phyloP scores from a whole-genome alignment of 2,797 vertebrate genomes.

The Lateolabrax maculatus region DNA sequence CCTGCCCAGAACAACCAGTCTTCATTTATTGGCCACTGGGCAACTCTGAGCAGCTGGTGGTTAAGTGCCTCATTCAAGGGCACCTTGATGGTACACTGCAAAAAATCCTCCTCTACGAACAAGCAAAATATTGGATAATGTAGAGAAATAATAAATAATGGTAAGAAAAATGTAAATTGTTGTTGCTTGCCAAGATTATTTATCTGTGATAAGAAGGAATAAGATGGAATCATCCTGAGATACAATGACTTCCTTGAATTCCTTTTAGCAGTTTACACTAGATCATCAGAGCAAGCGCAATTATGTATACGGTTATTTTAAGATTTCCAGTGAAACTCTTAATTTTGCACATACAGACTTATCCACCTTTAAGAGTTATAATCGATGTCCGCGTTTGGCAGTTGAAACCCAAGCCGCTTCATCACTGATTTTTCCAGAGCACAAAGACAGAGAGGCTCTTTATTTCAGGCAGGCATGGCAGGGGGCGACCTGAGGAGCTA shows the following conservation, averaged over 20 bases:
- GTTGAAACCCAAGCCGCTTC: constrained; percentile 60
- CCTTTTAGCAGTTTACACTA: background rate
- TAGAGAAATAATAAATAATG: too few relatives aligned
- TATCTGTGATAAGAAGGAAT: background rate
- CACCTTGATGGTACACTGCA: constrained; percentile 53
- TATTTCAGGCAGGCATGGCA: constrained; percentile 72
- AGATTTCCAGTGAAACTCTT: constrained; percentile 13
- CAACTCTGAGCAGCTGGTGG: constrained; percentile 67
- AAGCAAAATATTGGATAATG: constrained; percentile 1
- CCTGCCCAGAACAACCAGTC: constrained; percentile 31
- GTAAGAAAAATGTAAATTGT: background rate
- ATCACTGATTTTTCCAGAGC: constrained; percentile 64
- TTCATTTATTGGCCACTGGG: constrained; percentile 53
- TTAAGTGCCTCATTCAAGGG: constrained; percentile 64
- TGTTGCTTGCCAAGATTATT: background rate
- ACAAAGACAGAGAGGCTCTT: constrained; percentile 78
- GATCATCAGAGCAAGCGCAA: background rate
- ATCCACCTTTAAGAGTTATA: constrained; percentile 21
- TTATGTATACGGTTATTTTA: background rate
- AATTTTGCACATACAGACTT: background rate
- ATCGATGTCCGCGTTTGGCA: constrained; percentile 40
- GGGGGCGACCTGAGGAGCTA: constrained; percentile 68
- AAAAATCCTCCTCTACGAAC: constrained; percentile 15
- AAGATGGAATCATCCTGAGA: background rate
- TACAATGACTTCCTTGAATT: background rate